A percentile compares a stretch with the other conserved stretches of the same genome.
These are phyloP conservation scores for Cephus cinctus DNA, from an alignment of 1,140 invertebrate species.

Conservation along the genomic window DNA sequence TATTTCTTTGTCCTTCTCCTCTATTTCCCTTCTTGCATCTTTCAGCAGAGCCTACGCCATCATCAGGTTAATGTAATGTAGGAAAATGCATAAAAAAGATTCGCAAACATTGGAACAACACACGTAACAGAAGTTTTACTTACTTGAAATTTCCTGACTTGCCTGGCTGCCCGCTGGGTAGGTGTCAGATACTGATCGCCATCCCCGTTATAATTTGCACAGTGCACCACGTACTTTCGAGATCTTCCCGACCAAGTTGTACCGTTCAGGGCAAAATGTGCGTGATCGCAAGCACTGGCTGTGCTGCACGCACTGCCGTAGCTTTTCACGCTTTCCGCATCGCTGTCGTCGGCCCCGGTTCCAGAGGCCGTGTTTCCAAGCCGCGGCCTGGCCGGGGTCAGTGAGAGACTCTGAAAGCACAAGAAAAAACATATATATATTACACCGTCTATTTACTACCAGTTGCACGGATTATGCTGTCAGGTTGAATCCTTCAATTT, in stretches of 20 bases:
- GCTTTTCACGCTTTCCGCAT: conserved; percentile 74
- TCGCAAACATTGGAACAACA: not conserved
- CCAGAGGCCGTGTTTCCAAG: conserved; percentile 26
- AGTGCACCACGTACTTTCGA: conserved; percentile 76
- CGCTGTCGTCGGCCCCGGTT: conserved; percentile 63
- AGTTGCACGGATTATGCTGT: no score
- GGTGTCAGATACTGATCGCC: conserved; percentile 82
- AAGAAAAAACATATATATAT: no score
- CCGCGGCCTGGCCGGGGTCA: conserved; percentile 50
- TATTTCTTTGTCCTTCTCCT: conserved; percentile 78
- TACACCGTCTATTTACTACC: no score
- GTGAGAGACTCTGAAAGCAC: conserved; percentile 51
- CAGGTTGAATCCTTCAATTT: no score
- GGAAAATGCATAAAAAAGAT: conserved; percentile 9
- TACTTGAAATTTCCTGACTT: conserved; percentile 68
- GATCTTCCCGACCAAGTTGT: conserved; percentile 68
- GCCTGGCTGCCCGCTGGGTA: conserved; percentile 77
- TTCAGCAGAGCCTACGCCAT: conserved; percentile 65
- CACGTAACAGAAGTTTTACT: conserved; percentile 11
- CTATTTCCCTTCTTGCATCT: conserved; percentile 73
- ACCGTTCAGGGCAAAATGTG: conserved; percentile 76
- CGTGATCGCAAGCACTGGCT: conserved; percentile 71
- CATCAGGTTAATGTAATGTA: not conserved
- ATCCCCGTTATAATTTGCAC: conserved; percentile 71
- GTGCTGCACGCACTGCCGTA: conserved; percentile 73